These are phyloP conservation scores for Gymnocephalus cernua DNA, from an alignment of 2,113 vertebrate genomes.

Conservation along the genomic window DNA sequence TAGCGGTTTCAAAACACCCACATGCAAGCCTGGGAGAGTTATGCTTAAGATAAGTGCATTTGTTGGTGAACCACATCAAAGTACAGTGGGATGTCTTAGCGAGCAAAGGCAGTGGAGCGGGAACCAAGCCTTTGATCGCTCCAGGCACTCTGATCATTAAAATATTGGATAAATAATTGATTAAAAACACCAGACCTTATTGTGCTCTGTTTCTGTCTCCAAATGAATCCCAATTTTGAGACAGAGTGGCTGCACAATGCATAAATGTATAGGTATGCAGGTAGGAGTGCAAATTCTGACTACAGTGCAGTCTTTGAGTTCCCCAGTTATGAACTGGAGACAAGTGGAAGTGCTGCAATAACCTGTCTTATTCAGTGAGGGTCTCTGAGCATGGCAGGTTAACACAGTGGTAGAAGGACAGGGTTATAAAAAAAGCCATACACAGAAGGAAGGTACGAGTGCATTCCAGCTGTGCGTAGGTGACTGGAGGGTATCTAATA, in stretches of 20 bases:
- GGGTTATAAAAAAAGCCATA: constrained; percentile 46
- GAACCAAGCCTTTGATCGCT: constrained; percentile 89
- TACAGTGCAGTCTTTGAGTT: constrained; percentile 15
- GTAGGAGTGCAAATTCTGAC: not conserved
- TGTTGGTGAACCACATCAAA: constrained; percentile 86
- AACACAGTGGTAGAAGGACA: constrained; percentile 48
- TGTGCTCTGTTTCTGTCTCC: constrained; percentile 81
- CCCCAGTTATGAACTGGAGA: constrained; percentile 32
- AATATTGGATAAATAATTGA: constrained; percentile 93
- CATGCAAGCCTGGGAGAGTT: constrained; percentile 72
- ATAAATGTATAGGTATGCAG: constrained; percentile 27
- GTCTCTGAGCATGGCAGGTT: constrained; percentile 36
- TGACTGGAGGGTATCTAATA: constrained; percentile 58
- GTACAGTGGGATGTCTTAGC: constrained; percentile 78
- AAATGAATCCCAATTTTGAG: constrained; percentile 76
- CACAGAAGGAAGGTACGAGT: constrained; percentile 42
- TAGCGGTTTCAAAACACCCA: constrained; percentile 72
- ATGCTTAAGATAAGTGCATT: constrained; percentile 82
- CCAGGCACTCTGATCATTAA: constrained; percentile 86
- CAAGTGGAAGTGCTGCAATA: constrained; percentile 42
- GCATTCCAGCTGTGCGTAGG: constrained; percentile 55
- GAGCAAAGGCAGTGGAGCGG: constrained; percentile 81
- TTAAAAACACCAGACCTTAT: constrained; percentile 85
- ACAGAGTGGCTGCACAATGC: constrained; percentile 47
- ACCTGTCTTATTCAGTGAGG: constrained; percentile 13